Evolutionary conservation across 2,888 invertebrate species (phyloP).

Genomic region (Cryptus armator): DNA sequence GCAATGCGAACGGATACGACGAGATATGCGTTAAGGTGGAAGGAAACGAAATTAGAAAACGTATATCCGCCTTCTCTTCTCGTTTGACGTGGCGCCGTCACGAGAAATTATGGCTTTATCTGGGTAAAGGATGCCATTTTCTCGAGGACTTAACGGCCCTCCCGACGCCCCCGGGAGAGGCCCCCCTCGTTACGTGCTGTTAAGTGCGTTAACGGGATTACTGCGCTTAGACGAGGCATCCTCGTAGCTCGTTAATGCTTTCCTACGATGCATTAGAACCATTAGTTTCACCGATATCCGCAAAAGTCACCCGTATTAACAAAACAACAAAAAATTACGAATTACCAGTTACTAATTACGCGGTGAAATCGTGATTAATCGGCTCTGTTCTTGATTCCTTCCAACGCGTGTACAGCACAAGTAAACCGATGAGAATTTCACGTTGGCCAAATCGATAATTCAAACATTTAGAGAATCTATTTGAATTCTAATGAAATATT

Average conservation of each 20-base stretch:
- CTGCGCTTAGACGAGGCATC: constrained; percentile 32
- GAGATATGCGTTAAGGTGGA: not conserved
- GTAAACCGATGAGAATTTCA: no score
- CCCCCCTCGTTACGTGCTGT: constrained; percentile 69
- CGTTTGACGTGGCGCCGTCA: constrained; percentile 30
- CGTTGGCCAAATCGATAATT: no score
- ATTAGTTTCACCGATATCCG: not conserved
- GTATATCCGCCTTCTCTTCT: constrained; percentile 61
- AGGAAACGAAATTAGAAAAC: constrained; percentile 69
- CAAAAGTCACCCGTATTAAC: not conserved
- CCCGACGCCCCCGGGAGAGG: not conserved
- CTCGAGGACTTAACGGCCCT: constrained; percentile 53
- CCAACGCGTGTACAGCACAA: no score
- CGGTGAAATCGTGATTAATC: no score
- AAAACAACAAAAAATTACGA: not conserved
- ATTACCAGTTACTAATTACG: not conserved
- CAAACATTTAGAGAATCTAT: no score
- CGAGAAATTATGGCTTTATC: constrained; percentile 69
- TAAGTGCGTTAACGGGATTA: constrained; percentile 67
- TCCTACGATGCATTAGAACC: constrained; percentile 2
- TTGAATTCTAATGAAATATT: no score
- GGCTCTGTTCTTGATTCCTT: no score
- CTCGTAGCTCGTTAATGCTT: constrained; percentile 20
- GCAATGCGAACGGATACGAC: not conserved
- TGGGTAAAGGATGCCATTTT: constrained; percentile 68